Percentiles rank a stretch among this genome's conserved stretches.
Conservation (phyloP, 1,140 invertebrate species). For the Lasioglossum albipes region DNA sequence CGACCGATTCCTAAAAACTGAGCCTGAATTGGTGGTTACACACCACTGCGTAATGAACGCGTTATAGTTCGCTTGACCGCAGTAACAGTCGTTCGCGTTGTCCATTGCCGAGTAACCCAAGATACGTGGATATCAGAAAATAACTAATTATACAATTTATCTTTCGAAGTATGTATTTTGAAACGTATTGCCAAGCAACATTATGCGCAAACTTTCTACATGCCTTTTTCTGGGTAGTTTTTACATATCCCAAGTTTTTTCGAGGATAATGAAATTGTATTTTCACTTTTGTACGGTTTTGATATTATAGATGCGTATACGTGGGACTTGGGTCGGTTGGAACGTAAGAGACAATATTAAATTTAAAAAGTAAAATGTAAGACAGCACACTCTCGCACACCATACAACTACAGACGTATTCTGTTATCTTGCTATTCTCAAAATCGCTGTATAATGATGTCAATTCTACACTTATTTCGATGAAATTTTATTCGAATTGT, state of each 20-base stretch:
- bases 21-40: neutral
- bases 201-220: slow-evolving; percentile 31
- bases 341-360: no score
- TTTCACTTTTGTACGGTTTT: slow-evolving; percentile 68
- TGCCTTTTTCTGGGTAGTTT: slow-evolving; percentile 17
- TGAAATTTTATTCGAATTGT: no score
- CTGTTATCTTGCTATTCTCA: no score
- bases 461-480: no score
- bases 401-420: no score
- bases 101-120: slow-evolving; percentile 6
- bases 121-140: slow-evolving; percentile 17
- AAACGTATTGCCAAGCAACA: slow-evolving; percentile 27
- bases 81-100: slow-evolving; percentile 12
- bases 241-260: slow-evolving; percentile 53
- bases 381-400: no score
- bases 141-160: slow-evolving; percentile 13
- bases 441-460: no score
- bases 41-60: slow-evolving; percentile 11
- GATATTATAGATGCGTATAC: slow-evolving; percentile 35
- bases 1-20: neutral
- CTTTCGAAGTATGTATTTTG: slow-evolving; percentile 27
- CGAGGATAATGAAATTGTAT: slow-evolving; percentile 47
- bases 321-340: neutral
- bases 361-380: no score
- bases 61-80: neutral